These are phyloP conservation scores for Collichthys lucidus DNA, from an alignment of 2,113 vertebrate species.

Conservation along the genomic window DNA sequence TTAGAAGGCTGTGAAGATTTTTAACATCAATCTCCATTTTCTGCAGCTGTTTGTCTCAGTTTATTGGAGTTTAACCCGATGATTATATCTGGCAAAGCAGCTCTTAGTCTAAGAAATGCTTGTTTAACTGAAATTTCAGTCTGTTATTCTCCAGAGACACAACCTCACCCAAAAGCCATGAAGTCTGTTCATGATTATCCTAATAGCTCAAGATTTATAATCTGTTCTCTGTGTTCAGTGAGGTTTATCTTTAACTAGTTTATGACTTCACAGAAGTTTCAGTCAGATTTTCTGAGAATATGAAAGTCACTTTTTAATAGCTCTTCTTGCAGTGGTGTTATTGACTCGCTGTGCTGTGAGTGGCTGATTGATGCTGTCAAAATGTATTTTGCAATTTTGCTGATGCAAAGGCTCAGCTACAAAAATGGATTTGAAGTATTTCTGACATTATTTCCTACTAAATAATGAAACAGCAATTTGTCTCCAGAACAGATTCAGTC, in stretches of 20 bases:
- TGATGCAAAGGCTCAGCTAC: background rate
- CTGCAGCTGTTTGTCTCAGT: no score
- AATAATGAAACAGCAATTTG: background rate
- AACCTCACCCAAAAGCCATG: background rate
- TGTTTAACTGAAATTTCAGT: background rate
- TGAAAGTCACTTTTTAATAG: conserved; percentile 2
- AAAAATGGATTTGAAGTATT: background rate
- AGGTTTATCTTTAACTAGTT: conserved; percentile 25
- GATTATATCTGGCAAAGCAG: conserved; percentile 2
- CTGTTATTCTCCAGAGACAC: background rate
- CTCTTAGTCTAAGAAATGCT: background rate
- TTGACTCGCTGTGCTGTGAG: background rate
- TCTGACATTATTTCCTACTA: background rate
- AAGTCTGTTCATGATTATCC: background rate
- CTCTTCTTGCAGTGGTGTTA: background rate
- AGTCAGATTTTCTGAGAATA: conserved; percentile 10
- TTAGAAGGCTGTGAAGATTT: no score
- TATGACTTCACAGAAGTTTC: conserved; percentile 15
- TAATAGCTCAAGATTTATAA: background rate
- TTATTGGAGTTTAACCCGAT: background rate
- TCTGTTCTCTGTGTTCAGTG: background rate
- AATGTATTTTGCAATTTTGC: background rate
- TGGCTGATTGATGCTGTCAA: background rate
- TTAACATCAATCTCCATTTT: no score
- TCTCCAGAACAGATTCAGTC: background rate